Evolutionary conservation across 2,113 vertebrate species (phyloP).

Genomic region (Ranitomeya variabilis): DNA sequence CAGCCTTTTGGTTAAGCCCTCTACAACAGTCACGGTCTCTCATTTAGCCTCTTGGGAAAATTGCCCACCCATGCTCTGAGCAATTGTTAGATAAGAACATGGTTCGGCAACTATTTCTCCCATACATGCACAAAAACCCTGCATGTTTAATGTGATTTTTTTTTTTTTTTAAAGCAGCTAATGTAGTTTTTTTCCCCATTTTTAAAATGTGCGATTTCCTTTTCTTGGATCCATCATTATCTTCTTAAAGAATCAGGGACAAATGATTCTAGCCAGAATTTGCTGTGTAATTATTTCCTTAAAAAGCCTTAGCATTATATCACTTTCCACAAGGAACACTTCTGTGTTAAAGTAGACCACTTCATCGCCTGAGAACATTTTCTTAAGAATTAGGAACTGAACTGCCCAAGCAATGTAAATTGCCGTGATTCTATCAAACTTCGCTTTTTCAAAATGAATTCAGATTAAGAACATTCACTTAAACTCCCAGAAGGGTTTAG

Average conservation of each 20-base stretch:
- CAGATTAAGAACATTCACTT: neutral
- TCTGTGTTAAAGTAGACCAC: constrained; percentile 62
- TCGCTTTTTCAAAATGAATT: constrained; percentile 6
- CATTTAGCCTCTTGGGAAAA: too few relatives aligned
- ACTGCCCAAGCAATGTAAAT: constrained; percentile 60
- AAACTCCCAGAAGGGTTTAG: neutral
- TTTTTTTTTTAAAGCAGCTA: neutral
- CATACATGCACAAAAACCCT: neutral
- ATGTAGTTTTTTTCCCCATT: constrained; percentile 8
- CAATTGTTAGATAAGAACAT: neutral
- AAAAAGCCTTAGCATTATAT: constrained; percentile 63
- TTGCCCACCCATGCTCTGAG: too few relatives aligned
- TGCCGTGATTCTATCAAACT: constrained; percentile 49
- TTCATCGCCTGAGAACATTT: constrained; percentile 63
- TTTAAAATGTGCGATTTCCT: neutral
- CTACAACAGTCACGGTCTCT: too few relatives aligned
- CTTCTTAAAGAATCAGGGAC: constrained; percentile 64
- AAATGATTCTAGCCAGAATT: constrained; percentile 66
- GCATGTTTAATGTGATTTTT: constrained; percentile 37
- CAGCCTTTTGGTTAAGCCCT: too few relatives aligned
- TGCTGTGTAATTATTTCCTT: constrained; percentile 61
- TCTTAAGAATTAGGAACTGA: constrained; percentile 64
- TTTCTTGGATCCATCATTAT: constrained; percentile 62
- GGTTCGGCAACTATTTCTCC: neutral
- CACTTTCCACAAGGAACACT: constrained; percentile 58